These are phyloP conservation scores for Bemisia tabaci DNA, from an alignment of 1,140 invertebrate genomes.

Conservation along the genomic window DNA sequence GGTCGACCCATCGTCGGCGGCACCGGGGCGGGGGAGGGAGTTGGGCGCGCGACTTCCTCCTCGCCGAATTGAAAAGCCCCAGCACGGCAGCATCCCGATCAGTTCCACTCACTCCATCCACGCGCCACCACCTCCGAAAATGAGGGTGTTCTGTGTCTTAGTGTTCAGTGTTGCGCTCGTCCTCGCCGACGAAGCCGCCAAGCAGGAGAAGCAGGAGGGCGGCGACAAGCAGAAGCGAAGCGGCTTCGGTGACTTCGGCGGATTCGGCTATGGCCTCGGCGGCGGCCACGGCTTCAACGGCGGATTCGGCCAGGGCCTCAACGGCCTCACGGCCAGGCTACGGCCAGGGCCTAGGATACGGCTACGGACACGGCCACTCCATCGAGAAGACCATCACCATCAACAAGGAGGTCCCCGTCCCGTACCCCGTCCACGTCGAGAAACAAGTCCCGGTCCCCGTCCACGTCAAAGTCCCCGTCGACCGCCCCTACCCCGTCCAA, in stretches of 20 bases:
- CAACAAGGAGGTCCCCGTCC: conserved; percentile 50
- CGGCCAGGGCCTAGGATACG: conserved; percentile 12
- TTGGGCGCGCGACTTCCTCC: background rate
- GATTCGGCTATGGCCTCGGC: conserved; percentile 5
- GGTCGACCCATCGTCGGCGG: too few species aligned
- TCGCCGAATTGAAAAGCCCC: background rate
- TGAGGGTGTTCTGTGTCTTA: background rate
- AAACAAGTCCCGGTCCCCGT: conserved; percentile 39
- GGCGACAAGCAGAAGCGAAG: conserved; percentile 5
- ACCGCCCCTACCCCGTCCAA: conserved; percentile 18
- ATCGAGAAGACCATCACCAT: conserved; percentile 49
- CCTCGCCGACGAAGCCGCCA: conserved; percentile 17
- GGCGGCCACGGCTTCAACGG: conserved; percentile 1
- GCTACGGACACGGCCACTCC: conserved; percentile 36
- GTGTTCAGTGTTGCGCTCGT: background rate
- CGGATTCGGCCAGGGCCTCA: conserved; percentile 3
- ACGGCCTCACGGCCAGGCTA: conserved; percentile 13
- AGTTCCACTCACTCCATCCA: too few species aligned
- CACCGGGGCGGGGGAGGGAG: too few species aligned
- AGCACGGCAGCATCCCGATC: too few species aligned
- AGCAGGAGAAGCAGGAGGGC: conserved; percentile 20
- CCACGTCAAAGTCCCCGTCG: conserved; percentile 35
- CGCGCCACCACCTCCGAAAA: too few species aligned
- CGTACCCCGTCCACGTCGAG: conserved; percentile 38
- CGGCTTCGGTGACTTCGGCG: conserved; percentile 6